Evolutionary conservation across 2,888 invertebrate species (phyloP), one percentile per base, ranked within the genome.

Genomic region (Adela reaumurella): DNA sequence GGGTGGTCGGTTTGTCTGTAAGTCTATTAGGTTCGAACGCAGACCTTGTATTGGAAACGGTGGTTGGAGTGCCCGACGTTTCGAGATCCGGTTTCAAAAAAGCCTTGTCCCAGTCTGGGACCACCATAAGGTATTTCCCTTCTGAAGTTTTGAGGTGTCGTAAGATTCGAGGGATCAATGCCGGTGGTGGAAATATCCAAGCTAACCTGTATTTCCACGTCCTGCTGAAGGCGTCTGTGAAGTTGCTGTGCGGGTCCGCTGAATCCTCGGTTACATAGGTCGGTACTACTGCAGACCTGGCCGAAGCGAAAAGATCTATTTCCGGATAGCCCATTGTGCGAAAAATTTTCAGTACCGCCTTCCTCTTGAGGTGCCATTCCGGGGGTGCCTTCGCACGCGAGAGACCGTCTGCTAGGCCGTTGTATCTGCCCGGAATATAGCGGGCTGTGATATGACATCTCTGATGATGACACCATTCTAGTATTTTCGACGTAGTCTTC

Each of bases 171-270:
- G 56, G 57, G 3, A 58, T 55, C 8, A 57, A 44, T 0, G 54
- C 49, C 45, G 58, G 57, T 35, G 56, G 58, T 0, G 58, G 57
- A 16, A 56, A 57, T 0, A 56, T 17, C 57, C 57, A 58, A 0
- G 55, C 55, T 8, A 58, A 48, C 1, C 43, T 29, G 45, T 19
- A 55, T 2, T 19, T 3, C 55, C 53, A 55, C 5, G 8, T 11
- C 17, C 43, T 20, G 44, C 50, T 52, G 50, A 53, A 55, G 1
- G 55, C 55, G 19, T 55, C 51, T 2, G 18, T 48, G 45, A 45
- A 53, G 5, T 14, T n/a, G 2, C 49, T 47, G 3, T 43, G 6
- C 11, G 14, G 1, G 43, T 49, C 49, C 3, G 14, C 17, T 11
- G 35, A 45, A 19, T 46, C 46, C 35, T 46, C 24, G 42, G 41